Evolutionary conservation across 2,797 vertebrate species (phyloP), one percentile per base, ranked within the genome.

Genomic region (Capromys pilorides): DNA sequence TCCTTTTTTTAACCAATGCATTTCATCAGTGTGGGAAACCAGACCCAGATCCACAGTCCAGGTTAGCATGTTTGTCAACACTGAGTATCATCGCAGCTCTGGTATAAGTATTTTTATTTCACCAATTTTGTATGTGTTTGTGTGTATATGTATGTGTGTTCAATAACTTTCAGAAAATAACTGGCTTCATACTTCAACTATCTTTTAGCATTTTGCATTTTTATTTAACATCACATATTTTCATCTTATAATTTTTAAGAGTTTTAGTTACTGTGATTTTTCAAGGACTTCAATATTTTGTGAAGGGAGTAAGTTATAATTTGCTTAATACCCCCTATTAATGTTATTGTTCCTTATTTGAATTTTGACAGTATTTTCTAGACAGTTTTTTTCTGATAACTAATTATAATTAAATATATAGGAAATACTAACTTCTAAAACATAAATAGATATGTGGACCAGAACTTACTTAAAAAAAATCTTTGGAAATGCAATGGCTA

Each of bases 381-480:
- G 26, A 67, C n/a, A 80, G 12, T 6, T 86, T 90, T 64, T 79
- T 93, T 64, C 39, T 75, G 36, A n/a, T 93, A 49, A 77, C 12
- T 79, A 69, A 57, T 86, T 64, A 62, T 73, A 95, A 51, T n/a
- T 75, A 83, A 79, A 49, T 66, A 0, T 79, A 28, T 16, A 59
- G 24, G 13, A 54, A 80, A 84, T 45, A 73, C 69, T 77, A 86
- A 9, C 9, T 79, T 3, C 3, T 88, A 69, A 73, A 73, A 18
- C 5, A 93, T 5, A 61, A 49, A 64, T 33, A 77, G 6, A 78
- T 33, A 39, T 54, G n/a, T 41, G 75, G 45, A 31, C 4, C 7
- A 31, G 54, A 28, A 81, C 77, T 80, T 86, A 75, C 61, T 69
- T 69, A 28, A 91, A 91, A 28, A 91, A 91, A 95, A 81, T 87